These are phyloP conservation scores for Pseudomugil gertrudae DNA, from an alignment of 2,797 vertebrate species.

Conservation along the genomic window DNA sequence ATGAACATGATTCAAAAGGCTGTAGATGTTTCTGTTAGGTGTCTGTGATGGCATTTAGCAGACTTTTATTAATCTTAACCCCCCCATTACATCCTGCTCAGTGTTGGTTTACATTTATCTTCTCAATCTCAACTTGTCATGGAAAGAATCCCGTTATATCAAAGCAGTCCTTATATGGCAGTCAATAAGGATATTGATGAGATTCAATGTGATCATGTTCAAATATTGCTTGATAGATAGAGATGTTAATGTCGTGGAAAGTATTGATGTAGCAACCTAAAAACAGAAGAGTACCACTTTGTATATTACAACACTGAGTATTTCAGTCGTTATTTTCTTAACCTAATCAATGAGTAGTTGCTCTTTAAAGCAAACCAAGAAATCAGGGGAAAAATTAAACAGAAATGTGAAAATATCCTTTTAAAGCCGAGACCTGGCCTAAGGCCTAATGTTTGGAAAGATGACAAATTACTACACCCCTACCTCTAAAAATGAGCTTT, in stretches of 20 bases:
- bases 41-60: slow-evolving; percentile 40
- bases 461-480: too few relatives aligned
- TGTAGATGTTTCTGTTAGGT: slow-evolving; percentile 44
- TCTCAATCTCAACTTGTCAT: not conserved
- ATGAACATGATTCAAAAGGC: slow-evolving; percentile 37
- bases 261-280: not conserved
- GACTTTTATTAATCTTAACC: slow-evolving; percentile 48
- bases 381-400: too few relatives aligned
- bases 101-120: slow-evolving; percentile 39
- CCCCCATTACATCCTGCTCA: slow-evolving; percentile 39
- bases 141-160: not conserved
- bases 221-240: not conserved
- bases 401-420: not conserved
- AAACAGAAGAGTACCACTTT: not conserved
- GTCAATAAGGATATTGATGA: slow-evolving; percentile 2
- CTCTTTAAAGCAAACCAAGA: not conserved
- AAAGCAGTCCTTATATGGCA: not conserved
- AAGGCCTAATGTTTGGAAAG: not conserved
- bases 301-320: not conserved
- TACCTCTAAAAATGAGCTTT: not conserved
- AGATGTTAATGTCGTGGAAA: not conserved
- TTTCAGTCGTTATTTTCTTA: not conserved
- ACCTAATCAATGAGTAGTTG: not conserved
- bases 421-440: not conserved
- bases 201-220: not conserved